phyloP scores from a whole-genome alignment of 2,888 invertebrate species.

The Netelia inedita region DNA sequence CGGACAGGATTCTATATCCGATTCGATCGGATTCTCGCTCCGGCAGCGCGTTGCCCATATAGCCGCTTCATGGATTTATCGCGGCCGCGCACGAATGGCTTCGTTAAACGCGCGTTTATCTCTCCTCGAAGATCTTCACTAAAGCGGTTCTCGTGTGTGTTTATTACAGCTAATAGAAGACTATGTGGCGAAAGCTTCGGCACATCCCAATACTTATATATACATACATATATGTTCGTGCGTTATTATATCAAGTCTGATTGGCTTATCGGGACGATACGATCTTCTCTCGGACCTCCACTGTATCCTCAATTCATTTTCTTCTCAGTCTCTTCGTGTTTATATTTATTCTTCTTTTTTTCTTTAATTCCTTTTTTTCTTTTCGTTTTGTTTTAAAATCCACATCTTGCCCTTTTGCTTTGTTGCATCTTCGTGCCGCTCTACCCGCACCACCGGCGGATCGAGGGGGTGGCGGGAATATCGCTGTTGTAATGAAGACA shows the following conservation, averaged over 20 bases:
- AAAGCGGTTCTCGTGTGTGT: constrained; percentile 37
- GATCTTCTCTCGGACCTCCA: constrained; percentile 34
- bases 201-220: constrained; percentile 29
- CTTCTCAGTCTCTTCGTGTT: no score
- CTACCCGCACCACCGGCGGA: constrained; percentile 53
- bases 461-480: constrained; percentile 40
- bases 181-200: constrained; percentile 36
- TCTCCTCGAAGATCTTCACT: constrained; percentile 25
- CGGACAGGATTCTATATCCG: constrained; percentile 22
- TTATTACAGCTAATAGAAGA: constrained; percentile 50
- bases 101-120: constrained; percentile 55
- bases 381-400: constrained; percentile 16
- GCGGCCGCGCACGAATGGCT: constrained; percentile 54
- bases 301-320: constrained; percentile 29
- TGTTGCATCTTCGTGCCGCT: constrained; percentile 45
- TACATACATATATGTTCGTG: constrained; percentile 7
- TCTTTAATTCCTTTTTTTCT: not conserved
- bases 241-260: constrained; percentile 57
- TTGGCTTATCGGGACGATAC: constrained; percentile 53
- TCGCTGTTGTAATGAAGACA: constrained; percentile 77
- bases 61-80: constrained; percentile 38
- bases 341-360: constrained; percentile 17
- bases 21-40: constrained; percentile 42
- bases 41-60: not conserved
- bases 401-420: constrained; percentile 59